These are phyloP conservation scores for Colinus virginianus DNA, from an alignment of 2,113 vertebrate genomes.

Conservation along the genomic window DNA sequence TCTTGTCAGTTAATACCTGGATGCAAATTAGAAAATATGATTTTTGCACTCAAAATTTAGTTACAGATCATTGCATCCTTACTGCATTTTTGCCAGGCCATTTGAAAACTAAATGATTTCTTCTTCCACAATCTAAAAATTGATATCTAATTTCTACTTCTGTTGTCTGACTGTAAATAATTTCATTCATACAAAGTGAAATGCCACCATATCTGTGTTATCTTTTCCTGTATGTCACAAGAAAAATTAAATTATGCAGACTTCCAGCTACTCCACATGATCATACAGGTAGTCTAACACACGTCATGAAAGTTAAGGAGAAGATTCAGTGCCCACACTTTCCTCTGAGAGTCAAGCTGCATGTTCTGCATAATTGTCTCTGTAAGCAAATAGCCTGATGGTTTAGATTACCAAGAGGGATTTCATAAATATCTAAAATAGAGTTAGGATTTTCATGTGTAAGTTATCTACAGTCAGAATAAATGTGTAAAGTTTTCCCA, in stretches of 20 bases:
- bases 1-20: neutral
- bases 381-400: neutral
- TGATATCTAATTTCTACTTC: neutral
- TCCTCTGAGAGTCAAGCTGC: neutral
- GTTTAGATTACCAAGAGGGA: neutral
- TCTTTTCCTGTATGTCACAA: neutral
- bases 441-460: neutral
- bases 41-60: neutral
- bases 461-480: neutral
- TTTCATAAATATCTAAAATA: neutral
- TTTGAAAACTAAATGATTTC: constrained; percentile 12
- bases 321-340: neutral
- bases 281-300: neutral
- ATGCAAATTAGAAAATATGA: neutral
- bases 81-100: neutral
- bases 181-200: neutral
- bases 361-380: neutral
- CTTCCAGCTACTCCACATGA: neutral
- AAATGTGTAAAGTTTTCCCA: neutral
- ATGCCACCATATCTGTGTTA: neutral
- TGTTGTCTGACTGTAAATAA: neutral
- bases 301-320: neutral
- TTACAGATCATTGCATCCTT: neutral
- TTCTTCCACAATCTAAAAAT: neutral
- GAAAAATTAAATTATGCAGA: neutral